Percentiles rank a stretch among this genome's conserved stretches.
These are phyloP conservation scores for Xiphorhynchus erythropygius DNA, from an alignment of 2,797 vertebrate species.

Conservation along the genomic window DNA sequence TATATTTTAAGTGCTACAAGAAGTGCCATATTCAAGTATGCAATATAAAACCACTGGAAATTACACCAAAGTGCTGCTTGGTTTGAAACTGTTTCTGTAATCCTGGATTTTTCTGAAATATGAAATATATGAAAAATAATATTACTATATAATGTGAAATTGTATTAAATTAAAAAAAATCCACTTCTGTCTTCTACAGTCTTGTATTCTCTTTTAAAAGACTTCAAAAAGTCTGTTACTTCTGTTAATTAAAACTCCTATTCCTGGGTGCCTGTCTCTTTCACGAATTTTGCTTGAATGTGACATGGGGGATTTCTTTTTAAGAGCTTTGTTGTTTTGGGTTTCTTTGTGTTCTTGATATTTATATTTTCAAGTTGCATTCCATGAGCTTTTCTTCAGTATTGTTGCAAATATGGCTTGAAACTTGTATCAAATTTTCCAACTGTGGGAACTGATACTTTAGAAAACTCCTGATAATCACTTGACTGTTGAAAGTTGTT, in stretches of 20 bases:
- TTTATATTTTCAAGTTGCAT: background rate
- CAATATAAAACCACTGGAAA: too few relatives aligned
- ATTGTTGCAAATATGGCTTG: background rate
- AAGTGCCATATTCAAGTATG: too few relatives aligned
- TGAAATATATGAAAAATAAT: background rate
- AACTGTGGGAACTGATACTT: background rate
- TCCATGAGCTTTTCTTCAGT: background rate
- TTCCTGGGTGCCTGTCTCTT: background rate
- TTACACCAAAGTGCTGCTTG: too few relatives aligned
- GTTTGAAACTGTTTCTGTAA: too few relatives aligned
- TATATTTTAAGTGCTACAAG: too few relatives aligned
- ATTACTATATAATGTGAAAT: too few relatives aligned
- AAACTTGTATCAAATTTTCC: background rate
- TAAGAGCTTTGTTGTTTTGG: background rate
- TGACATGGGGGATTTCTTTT: background rate
- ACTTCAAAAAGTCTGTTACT: background rate
- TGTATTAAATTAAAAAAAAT: background rate
- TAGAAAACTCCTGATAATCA: background rate
- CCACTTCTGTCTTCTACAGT: background rate
- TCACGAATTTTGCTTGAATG: background rate
- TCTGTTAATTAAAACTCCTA: accelerated
- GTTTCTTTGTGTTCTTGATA: background rate
- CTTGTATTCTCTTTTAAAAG: background rate
- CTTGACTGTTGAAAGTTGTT: background rate
- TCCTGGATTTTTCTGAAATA: background rate